Conservation (phyloP, 1,140 invertebrate genomes). For the Tetraneura akinire region DNA sequence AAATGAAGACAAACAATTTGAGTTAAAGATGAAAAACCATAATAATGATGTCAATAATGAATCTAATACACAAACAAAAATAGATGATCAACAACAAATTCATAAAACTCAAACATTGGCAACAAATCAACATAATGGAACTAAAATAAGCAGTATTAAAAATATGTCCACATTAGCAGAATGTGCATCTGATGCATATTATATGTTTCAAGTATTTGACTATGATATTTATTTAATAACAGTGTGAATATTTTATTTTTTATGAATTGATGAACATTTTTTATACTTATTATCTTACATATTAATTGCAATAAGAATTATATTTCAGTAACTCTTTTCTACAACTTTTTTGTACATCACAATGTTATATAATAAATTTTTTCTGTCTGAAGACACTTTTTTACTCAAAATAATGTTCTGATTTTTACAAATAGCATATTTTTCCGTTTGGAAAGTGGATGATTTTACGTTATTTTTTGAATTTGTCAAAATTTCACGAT, state of each 20-base stretch:
- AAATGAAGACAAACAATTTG: constrained; percentile 67
- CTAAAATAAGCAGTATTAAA: background rate
- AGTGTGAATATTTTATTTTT: too few relatives aligned
- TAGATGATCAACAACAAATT: background rate
- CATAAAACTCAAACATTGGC: background rate
- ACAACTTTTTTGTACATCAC: too few relatives aligned
- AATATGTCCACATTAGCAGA: constrained; percentile 65
- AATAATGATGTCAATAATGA: constrained; percentile 49
- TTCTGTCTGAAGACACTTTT: too few relatives aligned
- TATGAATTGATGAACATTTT: background rate
- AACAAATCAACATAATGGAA: background rate
- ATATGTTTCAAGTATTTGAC: constrained; percentile 82
- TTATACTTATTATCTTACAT: background rate
- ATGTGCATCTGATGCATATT: constrained; percentile 91
- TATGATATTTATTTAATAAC: too few relatives aligned
- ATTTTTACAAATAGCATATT: too few relatives aligned
- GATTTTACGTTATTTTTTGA: too few relatives aligned
- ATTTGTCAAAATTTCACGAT: too few relatives aligned
- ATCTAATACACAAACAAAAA: background rate
- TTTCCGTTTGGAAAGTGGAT: too few relatives aligned
- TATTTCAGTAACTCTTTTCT: too few relatives aligned
- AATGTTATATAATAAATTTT: too few relatives aligned
- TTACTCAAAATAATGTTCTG: too few relatives aligned
- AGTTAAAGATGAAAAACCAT: background rate
- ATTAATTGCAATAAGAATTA: too few relatives aligned